Evolutionary conservation across 53 echinoderm and acorn worm genomes (phyloP).

Genomic region (Holothuria leucospilota): DNA sequence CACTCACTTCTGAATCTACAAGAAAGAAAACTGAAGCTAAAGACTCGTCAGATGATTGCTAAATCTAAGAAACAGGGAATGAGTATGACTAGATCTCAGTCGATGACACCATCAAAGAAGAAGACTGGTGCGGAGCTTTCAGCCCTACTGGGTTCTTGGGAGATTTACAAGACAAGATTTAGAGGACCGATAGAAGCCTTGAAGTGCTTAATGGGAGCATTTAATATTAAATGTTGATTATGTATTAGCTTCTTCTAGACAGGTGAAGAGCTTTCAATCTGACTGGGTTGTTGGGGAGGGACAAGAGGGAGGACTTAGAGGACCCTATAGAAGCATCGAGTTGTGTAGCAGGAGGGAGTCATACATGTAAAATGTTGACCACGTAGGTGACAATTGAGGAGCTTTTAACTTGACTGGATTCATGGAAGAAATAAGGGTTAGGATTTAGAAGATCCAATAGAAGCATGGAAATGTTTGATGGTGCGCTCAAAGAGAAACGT

Average conservation of each 20-base stretch:
- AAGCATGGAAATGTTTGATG: no score
- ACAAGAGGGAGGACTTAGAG: conserved; percentile 64
- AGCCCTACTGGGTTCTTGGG: conserved; percentile 74
- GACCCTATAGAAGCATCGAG: conserved; percentile 78
- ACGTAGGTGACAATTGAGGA: no score
- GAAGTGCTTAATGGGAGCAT: conserved; percentile 62
- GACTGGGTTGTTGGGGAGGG: conserved; percentile 72
- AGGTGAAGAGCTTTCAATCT: conserved; percentile 7
- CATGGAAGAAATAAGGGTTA: no score
- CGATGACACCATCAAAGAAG: conserved; percentile 34
- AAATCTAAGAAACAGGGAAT: conserved; percentile 58
- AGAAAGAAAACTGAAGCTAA: no score
- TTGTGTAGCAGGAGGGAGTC: conserved; percentile 25
- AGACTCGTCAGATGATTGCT: no score
- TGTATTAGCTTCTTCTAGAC: not conserved
- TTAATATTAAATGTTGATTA: conserved; percentile 10
- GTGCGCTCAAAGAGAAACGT: no score
- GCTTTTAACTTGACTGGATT: no score
- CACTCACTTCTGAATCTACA: no score
- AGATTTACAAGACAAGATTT: conserved; percentile 66
- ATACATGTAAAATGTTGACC: no score
- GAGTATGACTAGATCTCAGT: conserved; percentile 36
- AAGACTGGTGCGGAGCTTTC: not conserved
- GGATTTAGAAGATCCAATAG: no score
- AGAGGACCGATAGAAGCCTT: conserved; percentile 76